Evolutionary conservation across 2,113 vertebrate genomes (phyloP).

Genomic region (Corynorhinus townsendii): DNA sequence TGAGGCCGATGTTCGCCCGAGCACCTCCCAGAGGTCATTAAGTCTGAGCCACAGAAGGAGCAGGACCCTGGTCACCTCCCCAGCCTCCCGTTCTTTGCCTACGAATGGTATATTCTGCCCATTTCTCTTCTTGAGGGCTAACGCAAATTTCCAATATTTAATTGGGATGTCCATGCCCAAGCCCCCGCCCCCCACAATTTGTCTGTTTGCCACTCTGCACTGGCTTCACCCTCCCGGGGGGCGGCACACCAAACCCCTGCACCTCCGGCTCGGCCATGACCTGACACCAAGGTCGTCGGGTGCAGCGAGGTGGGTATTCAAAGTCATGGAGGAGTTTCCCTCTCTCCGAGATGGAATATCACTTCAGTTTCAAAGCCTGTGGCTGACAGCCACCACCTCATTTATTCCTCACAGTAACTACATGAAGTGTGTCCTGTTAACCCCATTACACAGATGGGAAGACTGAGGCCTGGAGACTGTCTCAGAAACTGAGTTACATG

Average conservation of each 20-base stretch:
- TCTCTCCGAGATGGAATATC: neutral
- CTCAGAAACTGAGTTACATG: neutral
- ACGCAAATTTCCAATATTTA: neutral
- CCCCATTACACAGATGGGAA: neutral
- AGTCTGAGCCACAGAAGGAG: neutral
- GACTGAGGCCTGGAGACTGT: neutral
- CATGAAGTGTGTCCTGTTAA: neutral
- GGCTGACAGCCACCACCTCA: neutral
- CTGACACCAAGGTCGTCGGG: neutral
- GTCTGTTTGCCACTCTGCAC: neutral
- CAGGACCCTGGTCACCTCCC: neutral
- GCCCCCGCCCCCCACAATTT: neutral
- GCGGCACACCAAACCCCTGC: neutral
- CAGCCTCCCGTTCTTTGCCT: neutral
- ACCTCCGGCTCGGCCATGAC: neutral
- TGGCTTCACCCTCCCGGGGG: neutral
- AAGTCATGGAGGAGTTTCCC: neutral
- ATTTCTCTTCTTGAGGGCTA: neutral
- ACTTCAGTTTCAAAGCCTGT: neutral
- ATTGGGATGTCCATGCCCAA: neutral
- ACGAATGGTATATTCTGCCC: rapidly evolving
- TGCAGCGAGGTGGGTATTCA: too few relatives aligned
- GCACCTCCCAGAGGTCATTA: neutral
- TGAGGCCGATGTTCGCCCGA: neutral
- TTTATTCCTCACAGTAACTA: neutral